Evolutionary conservation across 2,113 vertebrate species (phyloP), one percentile per base, ranked within the genome.

Genomic region (Pelusios castaneus): DNA sequence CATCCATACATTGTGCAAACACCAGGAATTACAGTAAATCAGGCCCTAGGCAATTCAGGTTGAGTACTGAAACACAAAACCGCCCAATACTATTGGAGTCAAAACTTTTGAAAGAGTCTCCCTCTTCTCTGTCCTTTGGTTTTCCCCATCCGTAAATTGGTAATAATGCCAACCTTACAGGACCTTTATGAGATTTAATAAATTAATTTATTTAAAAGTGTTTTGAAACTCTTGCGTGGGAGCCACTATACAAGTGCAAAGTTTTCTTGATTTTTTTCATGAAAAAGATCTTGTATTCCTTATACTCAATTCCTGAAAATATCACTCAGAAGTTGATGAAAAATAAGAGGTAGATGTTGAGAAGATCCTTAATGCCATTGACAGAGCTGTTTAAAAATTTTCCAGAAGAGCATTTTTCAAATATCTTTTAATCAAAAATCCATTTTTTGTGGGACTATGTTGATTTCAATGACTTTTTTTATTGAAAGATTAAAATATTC

Each of bases 311-410:
- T 95, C 95, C 95, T 91, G 89, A 95, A 70, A 0, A 0, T 85
- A 96, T 96, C 92, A 84, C 95, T 22, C 2, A 84, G 56, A 94
- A 88, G 95, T 84, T 96, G 84, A 84, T 92, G 92, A 95, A 95
- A 96, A 93, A 95, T 89, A 92, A 25, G 83, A 60, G 82, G 73
- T 89, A 92, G 88, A 58, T 27, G 91, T 14, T 1, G 77, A 91
- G 89, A 84, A 94, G 24, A 94, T 96, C 95, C 96, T 96, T 96
- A 96, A 96, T 97, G 95, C 88, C 29, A 51, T 89, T 95, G 96
- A 97, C 96, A 96, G 96, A 97, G 91, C 63, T 84, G 88, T 88
- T 79, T 67, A 91, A 96, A 92, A 52, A 49, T 70, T 96, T 95
- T 75, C 45, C 85, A 96, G 94, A 83, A 1, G 17, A 81, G 12